Base-by-base conservation (phyloP, 2,888 invertebrate species). In the Mongoloraphidia duomilia region DNA sequence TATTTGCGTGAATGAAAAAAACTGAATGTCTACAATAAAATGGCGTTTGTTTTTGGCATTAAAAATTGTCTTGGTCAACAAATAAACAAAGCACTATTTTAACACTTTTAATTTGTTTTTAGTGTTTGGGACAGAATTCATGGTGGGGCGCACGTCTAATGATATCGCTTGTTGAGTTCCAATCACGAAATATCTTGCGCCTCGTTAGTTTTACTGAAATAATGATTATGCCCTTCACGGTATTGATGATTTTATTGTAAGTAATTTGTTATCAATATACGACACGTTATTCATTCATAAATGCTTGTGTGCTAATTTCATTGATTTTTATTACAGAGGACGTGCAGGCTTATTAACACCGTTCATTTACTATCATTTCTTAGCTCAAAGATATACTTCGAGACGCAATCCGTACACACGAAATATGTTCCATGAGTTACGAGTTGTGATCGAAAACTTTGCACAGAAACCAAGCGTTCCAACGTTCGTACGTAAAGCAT, bases 311-410 rank as follows among this genome's bases (percentile, higher is more conserved):
- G 13, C 37, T 9, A 50, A 13, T 34, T 13, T 49, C 48, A 34
- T 43, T 50, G 14, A 42, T 52, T 47, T 45, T 33, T 35, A 34
- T 72, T 74, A 44, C 73, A 96, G 95, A 68, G 95, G 95, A 34
- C 81, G 84, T 68, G 88, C 88, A 62, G 89, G 88, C 34, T 71
- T 97, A 50, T 72, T 97, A 62, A 87, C 94, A 11, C 95, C 96
- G 41, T 88, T 98, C 70, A 80, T 95, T 61, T 98, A 97, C 75
- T 97, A 95, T 71, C 90, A 96, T 66, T 98, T 98, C 72, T 73
- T 98, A 60, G 80, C 84, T 52, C 79, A 92, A 65, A 83, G 98
- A 53, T 94, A 97, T 71, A 74, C 86, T 52, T 97, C 97, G 8
- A 80, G 92, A 50, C 82, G 98, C 59, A 98, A 98, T 75, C 95